Conservation (phyloP, 2,888 invertebrate species). For the Troides oblongomaculatus region DNA sequence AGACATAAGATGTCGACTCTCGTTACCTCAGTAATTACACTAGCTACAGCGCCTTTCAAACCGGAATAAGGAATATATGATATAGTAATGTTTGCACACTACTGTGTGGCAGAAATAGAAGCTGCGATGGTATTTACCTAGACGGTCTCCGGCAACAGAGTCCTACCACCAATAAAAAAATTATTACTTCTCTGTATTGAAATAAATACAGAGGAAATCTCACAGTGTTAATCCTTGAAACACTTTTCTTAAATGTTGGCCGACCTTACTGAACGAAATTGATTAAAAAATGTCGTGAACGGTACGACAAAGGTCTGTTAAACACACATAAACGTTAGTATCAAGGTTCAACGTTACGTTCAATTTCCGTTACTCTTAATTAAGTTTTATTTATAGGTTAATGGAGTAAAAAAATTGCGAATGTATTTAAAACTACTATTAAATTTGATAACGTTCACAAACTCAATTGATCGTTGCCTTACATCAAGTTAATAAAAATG, state of each 20-base stretch:
- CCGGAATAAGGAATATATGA: too few species aligned
- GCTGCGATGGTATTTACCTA: too few species aligned
- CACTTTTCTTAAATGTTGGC: conserved; percentile 13
- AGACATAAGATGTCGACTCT: too few species aligned
- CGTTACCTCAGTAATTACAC: too few species aligned
- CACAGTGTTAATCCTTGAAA: conserved; percentile 12
- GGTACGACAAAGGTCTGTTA: conserved; percentile 19
- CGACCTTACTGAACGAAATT: conserved; percentile 23
- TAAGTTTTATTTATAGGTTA: conserved; percentile 14
- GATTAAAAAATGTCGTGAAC: conserved; percentile 21
- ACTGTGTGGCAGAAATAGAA: too few species aligned
- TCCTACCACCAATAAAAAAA: too few species aligned
- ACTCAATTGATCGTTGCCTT: too few species aligned
- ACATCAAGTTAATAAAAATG: too few species aligned
- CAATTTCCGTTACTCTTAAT: conserved; percentile 26
- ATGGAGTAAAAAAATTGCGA: conserved; percentile 4
- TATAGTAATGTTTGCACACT: too few species aligned
- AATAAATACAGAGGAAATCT: conserved; percentile 1
- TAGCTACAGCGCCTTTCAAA: too few species aligned
- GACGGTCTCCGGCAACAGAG: too few species aligned
- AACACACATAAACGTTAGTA: conserved; percentile 13
- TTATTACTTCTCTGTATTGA: too few species aligned
- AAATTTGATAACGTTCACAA: neutral
- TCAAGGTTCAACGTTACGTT: conserved; percentile 20
- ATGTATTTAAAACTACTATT: neutral